Evolutionary conservation across 2,888 invertebrate species (phyloP).

Genomic region (Caenorhabditis doughertyi): DNA sequence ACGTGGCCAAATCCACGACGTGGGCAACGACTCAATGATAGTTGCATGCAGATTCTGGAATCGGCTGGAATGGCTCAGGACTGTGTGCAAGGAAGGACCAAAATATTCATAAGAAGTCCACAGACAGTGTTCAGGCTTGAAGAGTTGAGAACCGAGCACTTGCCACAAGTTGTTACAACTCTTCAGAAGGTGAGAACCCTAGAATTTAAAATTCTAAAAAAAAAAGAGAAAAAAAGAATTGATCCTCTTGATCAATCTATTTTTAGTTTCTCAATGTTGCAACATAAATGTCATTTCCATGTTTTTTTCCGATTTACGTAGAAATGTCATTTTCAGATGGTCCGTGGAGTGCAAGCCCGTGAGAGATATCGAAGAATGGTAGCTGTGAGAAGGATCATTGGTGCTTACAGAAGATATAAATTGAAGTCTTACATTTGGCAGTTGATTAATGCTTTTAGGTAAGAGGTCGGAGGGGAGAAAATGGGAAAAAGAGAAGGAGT

Average conservation of each 20-base stretch:
- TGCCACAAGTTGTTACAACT: slow-evolving; percentile 93
- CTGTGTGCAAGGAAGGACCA: slow-evolving; percentile 95
- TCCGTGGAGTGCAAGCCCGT: slow-evolving; percentile 91
- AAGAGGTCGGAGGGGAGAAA: too few relatives aligned
- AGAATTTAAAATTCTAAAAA: too few relatives aligned
- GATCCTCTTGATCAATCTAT: too few relatives aligned
- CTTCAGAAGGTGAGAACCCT: slow-evolving; percentile 90
- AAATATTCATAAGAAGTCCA: slow-evolving; percentile 95
- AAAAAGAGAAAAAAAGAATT: background rate
- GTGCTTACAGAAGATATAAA: slow-evolving; percentile 90
- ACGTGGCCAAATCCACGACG: slow-evolving; percentile 97
- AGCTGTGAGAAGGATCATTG: slow-evolving; percentile 90
- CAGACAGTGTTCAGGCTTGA: slow-evolving; percentile 93
- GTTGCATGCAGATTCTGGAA: slow-evolving; percentile 86
- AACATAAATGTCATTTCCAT: background rate
- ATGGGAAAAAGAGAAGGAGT: background rate
- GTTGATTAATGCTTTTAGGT: slow-evolving; percentile 87
- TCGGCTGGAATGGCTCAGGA: slow-evolving; percentile 90
- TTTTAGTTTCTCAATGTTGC: background rate
- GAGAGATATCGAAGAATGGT: slow-evolving; percentile 90
- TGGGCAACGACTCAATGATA: slow-evolving; percentile 85
- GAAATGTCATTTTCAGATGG: slow-evolving; percentile 84
- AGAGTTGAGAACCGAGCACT: slow-evolving; percentile 90
- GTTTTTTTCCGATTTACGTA: background rate
- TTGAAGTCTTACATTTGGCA: slow-evolving; percentile 88